phyloP scores from a whole-genome alignment of 2,113 vertebrate genomes.

The Oophaga pumilio region DNA sequence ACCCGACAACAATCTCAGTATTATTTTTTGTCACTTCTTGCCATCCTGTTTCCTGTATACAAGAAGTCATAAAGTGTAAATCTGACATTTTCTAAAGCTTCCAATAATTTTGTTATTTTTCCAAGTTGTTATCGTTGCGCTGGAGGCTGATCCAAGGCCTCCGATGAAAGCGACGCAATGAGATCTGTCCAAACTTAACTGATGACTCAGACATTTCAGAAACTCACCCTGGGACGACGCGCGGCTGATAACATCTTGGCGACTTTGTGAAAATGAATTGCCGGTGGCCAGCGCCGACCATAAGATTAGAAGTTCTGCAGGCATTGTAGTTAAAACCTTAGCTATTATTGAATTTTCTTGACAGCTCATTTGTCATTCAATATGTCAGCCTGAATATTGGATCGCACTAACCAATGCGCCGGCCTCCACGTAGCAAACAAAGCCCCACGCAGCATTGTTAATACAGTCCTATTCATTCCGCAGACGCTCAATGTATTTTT shows the following conservation, averaged over 20 bases:
- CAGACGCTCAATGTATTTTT: not conserved
- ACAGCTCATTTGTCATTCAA: slow-evolving; percentile 45
- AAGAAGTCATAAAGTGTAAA: not conserved
- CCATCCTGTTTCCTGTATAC: not conserved
- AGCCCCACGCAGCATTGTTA: not conserved
- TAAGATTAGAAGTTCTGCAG: slow-evolving; percentile 26
- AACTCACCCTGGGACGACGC: slow-evolving; percentile 30
- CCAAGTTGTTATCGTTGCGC: not conserved
- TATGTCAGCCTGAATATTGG: slow-evolving; percentile 40
- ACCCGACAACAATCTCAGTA: not conserved
- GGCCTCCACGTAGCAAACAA: not conserved
- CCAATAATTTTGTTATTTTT: not conserved
- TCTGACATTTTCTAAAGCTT: slow-evolving; percentile 8
- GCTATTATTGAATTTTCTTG: slow-evolving; percentile 40
- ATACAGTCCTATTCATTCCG: not conserved
- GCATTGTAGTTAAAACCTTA: slow-evolving; percentile 47
- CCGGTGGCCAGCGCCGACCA: slow-evolving; percentile 37
- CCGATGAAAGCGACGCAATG: slow-evolving; percentile 16
- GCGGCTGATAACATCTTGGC: slow-evolving; percentile 29
- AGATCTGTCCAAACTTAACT: slow-evolving; percentile 45
- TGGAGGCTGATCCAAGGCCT: not conserved
- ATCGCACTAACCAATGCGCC: slow-evolving; percentile 28
- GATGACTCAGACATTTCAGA: slow-evolving; percentile 43
- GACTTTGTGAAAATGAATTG: slow-evolving; percentile 38
- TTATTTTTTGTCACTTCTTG: not conserved